These are phyloP conservation scores for Atherinomorus stipes DNA, from an alignment of 2,113 vertebrate species.

Conservation along the genomic window DNA sequence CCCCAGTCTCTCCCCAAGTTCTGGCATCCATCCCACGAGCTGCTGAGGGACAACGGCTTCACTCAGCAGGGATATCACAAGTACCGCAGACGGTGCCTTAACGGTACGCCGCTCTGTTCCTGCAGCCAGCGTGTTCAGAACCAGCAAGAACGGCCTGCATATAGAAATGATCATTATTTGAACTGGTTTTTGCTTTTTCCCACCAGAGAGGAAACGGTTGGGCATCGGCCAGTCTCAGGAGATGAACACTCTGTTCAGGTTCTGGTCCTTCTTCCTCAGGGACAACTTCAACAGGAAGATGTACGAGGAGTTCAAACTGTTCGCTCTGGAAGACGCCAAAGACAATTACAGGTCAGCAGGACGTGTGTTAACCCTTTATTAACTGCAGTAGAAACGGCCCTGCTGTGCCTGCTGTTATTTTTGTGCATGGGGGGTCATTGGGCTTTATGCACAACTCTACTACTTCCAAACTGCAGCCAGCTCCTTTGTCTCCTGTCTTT, in stretches of 20 bases:
- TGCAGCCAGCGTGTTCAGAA: neutral
- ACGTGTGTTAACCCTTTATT: neutral
- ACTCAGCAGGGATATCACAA: constrained; percentile 97
- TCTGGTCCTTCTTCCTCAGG: constrained; percentile 98
- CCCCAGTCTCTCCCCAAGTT: constrained; percentile 94
- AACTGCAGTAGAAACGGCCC: no score
- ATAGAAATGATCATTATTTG: no score
- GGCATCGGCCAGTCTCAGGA: constrained; percentile 96
- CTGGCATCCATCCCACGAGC: constrained; percentile 95
- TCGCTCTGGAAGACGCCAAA: constrained; percentile 91
- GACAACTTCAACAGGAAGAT: constrained; percentile 98
- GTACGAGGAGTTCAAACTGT: constrained; percentile 97
- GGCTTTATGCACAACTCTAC: no score
- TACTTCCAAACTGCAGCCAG: no score
- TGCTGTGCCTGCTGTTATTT: no score
- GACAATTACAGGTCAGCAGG: constrained; percentile 92
- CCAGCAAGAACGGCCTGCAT: no score
- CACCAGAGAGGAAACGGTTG: constrained; percentile 92
- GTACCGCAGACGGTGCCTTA: constrained; percentile 90
- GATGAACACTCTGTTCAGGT: constrained; percentile 98
- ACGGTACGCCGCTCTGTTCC: constrained; percentile 78
- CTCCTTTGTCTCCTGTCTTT: no score
- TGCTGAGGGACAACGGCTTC: constrained; percentile 95
- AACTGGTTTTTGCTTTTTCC: no score
- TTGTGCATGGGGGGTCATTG: no score